Base-by-base conservation (phyloP, 2,888 invertebrate species). In the Tortrix viridana region DNA sequence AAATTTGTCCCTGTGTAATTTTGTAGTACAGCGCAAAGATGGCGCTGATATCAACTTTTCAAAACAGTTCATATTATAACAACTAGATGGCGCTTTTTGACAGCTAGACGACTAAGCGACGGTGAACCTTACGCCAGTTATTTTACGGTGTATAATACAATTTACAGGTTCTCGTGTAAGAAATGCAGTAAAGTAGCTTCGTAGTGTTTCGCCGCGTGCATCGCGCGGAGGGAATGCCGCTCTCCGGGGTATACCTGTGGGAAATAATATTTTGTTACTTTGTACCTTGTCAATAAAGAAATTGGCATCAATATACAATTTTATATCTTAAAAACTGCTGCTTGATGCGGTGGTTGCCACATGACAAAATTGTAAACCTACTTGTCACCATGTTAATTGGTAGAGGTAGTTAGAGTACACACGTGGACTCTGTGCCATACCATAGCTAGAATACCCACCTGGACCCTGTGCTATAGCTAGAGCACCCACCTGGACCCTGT, bases 151-250 rank as follows among this genome's bases (percentile, higher is more conserved):
- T 58, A 63, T 63, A 63, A 63, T 63, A 65, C 63, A 65, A 47
- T 67, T 80, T 80, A 89, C 54, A 92, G 73, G 71, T 91, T 91
- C 67, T 92, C 91, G 72, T 98, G 97, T 72, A 99, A 92, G 88
- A 98, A 99, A 71, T 97, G 97, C 64, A 99, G 92, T 65, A 99
- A 91, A 54, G 97, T 97, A 6, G 98, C 98, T 88, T 99, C 99
- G 85, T 98, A 98, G 87, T 99, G 99, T 88, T 98, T 98, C 75
- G 97, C 98, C 37, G 98, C 97, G 88, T 98, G 98, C 80, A 98
- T 94, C 77, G 97, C 97, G 63, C 99, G 93, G 20, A 99, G 93
- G 16, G 99, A 99, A 84, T 99, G 99, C 68, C 99, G 94, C 84
- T 99, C 99, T 69, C 97, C 97, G 0, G 99, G 99, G 84, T 99